Percentiles rank a stretch among this genome's conserved stretches.
Conservation (phyloP, 2,797 vertebrate genomes). For the Huso huso region DNA sequence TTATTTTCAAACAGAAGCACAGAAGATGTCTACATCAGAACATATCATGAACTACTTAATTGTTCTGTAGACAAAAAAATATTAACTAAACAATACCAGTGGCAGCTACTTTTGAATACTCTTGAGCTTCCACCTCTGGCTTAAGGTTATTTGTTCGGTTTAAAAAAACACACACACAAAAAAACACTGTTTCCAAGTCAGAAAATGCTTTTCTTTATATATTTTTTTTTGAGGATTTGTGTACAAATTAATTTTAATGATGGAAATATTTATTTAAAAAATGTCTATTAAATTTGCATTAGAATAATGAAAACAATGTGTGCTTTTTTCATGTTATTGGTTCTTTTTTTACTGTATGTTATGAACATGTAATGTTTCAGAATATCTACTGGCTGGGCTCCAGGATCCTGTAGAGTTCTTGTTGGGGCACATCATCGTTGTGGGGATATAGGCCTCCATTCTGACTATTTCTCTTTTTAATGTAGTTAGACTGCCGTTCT, state of each 20-base stretch:
- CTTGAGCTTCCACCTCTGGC: conserved; percentile 40
- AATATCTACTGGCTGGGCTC: too few species aligned
- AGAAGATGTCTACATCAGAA: not conserved
- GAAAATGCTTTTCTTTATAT: conserved; percentile 57
- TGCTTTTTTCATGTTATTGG: conserved; percentile 29
- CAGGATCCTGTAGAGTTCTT: too few species aligned
- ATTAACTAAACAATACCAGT: conserved; percentile 19
- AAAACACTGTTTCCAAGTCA: conserved; percentile 53
- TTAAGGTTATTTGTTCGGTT: conserved; percentile 43
- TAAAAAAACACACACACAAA: conserved; percentile 29
- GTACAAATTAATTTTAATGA: conserved; percentile 81
- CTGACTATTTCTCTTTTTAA: too few species aligned
- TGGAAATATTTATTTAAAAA: conserved; percentile 91
- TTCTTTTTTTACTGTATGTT: not conserved
- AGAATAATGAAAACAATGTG: conserved; percentile 52
- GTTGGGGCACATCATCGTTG: too few species aligned
- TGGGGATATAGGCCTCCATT: too few species aligned
- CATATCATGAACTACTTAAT: not conserved
- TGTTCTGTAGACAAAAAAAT: not conserved
- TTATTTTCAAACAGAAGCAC: not conserved
- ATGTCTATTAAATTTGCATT: conserved; percentile 82
- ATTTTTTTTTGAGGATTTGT: conserved; percentile 73
- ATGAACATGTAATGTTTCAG: too few species aligned
- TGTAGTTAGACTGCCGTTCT: too few species aligned
- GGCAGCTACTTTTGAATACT: conserved; percentile 58